A percentile compares a stretch with the other conserved stretches of the same genome.
Conservation (phyloP, 2,113 vertebrate species). For the Chionodraco myersi region DNA sequence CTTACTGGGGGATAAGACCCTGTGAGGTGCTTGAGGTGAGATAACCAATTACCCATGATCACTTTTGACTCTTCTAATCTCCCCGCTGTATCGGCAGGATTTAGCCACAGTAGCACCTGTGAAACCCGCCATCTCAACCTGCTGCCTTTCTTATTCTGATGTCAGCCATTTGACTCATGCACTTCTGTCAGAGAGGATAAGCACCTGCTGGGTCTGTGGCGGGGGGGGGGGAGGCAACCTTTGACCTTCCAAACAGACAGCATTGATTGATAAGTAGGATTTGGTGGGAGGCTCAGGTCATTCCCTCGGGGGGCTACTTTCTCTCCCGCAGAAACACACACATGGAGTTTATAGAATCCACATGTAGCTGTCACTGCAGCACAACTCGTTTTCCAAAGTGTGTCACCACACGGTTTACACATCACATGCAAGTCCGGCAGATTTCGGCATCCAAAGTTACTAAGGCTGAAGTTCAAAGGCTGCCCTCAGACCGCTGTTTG, state of each 20-base stretch:
- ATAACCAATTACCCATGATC: conserved; percentile 85
- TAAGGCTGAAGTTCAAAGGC: conserved; percentile 20
- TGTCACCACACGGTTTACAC: conserved; percentile 31
- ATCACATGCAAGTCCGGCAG: conserved; percentile 9
- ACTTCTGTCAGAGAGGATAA: conserved; percentile 75
- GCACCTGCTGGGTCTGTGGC: conserved; percentile 53
- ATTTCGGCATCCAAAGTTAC: conserved; percentile 15
- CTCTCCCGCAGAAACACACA: conserved; percentile 50
- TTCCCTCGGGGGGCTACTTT: not conserved
- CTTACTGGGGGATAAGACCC: conserved; percentile 82
- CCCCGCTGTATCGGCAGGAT: conserved; percentile 75
- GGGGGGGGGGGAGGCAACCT: conserved; percentile 16
- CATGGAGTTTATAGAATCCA: conserved; percentile 48
- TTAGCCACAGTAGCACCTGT: conserved; percentile 76
- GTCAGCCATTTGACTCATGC: conserved; percentile 75
- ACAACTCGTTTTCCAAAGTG: conserved; percentile 39
- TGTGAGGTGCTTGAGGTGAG: conserved; percentile 80
- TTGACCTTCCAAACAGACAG: conserved; percentile 40
- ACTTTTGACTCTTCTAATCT: conserved; percentile 86
- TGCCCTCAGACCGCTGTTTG: conserved; percentile 15
- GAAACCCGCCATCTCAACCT: conserved; percentile 78
- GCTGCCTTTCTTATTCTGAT: conserved; percentile 84
- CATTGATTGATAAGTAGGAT: conserved; percentile 30
- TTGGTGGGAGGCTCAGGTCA: conserved; percentile 25
- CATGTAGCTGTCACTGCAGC: conserved; percentile 44